Base-by-base conservation (phyloP, 2,888 invertebrate genomes). In the Merodon equestris region DNA sequence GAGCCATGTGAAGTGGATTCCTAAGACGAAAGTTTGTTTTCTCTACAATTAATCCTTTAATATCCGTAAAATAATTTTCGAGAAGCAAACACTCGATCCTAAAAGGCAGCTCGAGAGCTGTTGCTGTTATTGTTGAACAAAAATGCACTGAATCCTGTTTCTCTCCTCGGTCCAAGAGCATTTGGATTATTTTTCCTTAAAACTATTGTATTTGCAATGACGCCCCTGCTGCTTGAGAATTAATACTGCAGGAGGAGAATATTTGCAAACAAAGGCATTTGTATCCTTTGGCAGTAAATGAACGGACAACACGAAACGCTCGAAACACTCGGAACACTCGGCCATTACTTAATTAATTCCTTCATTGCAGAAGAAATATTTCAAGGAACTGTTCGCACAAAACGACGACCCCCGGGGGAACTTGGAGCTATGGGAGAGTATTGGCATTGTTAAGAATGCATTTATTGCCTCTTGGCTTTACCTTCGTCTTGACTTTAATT, bases 331-430 rank as follows among this genome's bases (percentile, higher is more conserved):
- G 13, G 36, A 51, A 53, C 38, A 44, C 68, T 58, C 18, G 13
- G 36, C 64, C 47, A 73, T 73, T 73, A 67, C 44, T 67, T 66
- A 66, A 73, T 54, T 73, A 67, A 73, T 66, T 73, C 48, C 73
- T 66, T 57, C 12, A 67, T 67, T 60, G 50, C 27, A 44, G n/a
- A 58, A 18, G 40, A 40, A 72, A 40, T 38, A 47, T 53, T 34
- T 40, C 17, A 50, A 57, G 34, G 50, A 67, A 44, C 42, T 14
- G 38, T 42, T 36, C 51, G 38, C 17, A 38, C 45, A 48, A 58
- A 48, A 57, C 50, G 48, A 42, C 9, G 48, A 38, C 34, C 3
- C 13, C 10, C 34, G 5, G 34, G n/a, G 42, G 3, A 13, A 14
- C 47, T 10, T 17, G 15, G 15, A 14, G 18, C 42, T 61, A 13